Evolutionary conservation across 23 tunicate species (phyloP).

Genomic region (Diplosoma virens): DNA sequence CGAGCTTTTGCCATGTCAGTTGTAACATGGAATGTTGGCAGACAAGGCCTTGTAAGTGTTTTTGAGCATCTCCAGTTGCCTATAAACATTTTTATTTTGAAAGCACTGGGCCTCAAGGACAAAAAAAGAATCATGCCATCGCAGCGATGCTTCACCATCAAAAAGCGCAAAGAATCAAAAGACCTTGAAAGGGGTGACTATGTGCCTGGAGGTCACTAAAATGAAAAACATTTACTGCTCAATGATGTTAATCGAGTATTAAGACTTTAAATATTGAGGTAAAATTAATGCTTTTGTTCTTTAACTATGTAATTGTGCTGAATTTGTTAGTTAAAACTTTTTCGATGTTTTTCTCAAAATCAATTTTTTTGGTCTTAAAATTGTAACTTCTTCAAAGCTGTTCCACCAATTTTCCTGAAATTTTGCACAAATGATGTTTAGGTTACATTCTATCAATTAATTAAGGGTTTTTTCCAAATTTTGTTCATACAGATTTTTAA

Average conservation of each 20-base stretch:
- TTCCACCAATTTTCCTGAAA: conserved; percentile 4
- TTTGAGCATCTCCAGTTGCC: not conserved
- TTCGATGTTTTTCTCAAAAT: conserved; percentile 16
- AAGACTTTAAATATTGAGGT: not conserved
- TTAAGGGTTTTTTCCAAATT: no score
- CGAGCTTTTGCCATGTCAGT: not conserved
- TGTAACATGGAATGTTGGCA: conserved; percentile 4
- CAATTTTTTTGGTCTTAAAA: not conserved
- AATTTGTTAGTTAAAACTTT: not conserved
- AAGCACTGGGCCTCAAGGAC: not conserved
- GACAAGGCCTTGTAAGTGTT: not conserved
- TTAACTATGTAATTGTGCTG: no score
- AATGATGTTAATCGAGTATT: not conserved
- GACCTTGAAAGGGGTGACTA: not conserved
- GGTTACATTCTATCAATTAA: no score
- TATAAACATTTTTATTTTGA: not conserved
- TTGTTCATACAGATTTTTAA: no score
- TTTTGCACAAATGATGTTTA: no score
- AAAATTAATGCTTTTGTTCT: not conserved
- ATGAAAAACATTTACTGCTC: not conserved
- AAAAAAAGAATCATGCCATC: not conserved
- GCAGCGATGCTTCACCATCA: not conserved
- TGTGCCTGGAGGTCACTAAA: not conserved
- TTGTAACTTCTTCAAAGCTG: conserved; percentile 6
- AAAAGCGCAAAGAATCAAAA: not conserved